Evolutionary conservation across 2,888 invertebrate species (phyloP).

Genomic region (Germaria angustata): DNA sequence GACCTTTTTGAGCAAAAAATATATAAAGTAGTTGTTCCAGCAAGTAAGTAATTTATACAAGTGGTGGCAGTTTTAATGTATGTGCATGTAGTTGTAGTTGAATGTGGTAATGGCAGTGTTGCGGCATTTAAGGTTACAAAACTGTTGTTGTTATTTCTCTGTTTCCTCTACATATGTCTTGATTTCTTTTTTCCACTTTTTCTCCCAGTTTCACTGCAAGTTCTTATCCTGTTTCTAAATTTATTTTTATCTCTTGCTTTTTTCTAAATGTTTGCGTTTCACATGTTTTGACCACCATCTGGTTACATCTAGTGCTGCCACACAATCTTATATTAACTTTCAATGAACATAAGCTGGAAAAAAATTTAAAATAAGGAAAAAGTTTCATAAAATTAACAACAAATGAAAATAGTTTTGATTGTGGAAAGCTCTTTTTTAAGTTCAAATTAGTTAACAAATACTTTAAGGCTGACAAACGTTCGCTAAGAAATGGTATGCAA

Average conservation of each 20-base stretch:
- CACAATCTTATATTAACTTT: constrained; percentile 41
- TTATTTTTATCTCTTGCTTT: neutral
- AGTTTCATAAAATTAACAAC: neutral
- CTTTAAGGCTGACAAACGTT: no score
- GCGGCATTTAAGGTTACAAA: constrained; percentile 58
- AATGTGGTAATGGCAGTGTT: constrained; percentile 49
- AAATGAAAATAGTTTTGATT: no score
- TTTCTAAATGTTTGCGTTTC: constrained; percentile 46
- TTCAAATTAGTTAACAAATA: no score
- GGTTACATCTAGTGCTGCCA: constrained; percentile 56
- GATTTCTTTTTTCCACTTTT: neutral
- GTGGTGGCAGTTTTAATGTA: constrained; percentile 28
- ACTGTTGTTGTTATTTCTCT: constrained; percentile 50
- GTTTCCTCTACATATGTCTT: constrained; percentile 25
- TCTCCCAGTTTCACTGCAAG: neutral
- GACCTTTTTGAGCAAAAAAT: neutral
- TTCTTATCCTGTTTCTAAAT: constrained; percentile 1
- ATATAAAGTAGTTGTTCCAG: constrained; percentile 2
- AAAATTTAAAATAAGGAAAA: neutral
- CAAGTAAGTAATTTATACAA: constrained; percentile 42
- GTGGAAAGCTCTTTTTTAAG: no score
- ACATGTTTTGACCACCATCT: constrained; percentile 59
- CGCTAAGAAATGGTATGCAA: no score
- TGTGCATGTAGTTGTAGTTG: constrained; percentile 33
- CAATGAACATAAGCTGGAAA: neutral